phyloP scores from a whole-genome alignment of 2,113 vertebrate genomes.

The Jaculus jaculus region DNA sequence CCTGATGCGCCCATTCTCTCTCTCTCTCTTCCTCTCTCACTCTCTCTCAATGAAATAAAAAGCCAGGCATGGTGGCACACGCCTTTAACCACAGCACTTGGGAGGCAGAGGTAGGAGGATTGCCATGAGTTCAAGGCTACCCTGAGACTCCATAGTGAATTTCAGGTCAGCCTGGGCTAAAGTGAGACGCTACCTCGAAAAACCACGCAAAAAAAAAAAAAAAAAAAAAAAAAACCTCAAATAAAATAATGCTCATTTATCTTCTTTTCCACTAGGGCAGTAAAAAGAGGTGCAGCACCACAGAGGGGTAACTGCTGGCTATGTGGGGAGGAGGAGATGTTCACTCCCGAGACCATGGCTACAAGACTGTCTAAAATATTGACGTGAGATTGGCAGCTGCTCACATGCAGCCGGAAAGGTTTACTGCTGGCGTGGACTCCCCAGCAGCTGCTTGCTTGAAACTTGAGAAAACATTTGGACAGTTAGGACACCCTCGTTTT shows the following conservation, averaged over 20 bases:
- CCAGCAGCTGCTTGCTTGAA: constrained; percentile 75
- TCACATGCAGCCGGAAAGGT: constrained; percentile 75
- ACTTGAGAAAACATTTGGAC: constrained; percentile 80
- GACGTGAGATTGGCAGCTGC: constrained; percentile 77
- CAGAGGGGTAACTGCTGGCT: constrained; percentile 13
- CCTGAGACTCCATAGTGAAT: too few relatives aligned
- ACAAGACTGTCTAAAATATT: constrained; percentile 75
- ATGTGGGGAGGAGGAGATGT: neutral
- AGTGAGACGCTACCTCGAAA: too few relatives aligned
- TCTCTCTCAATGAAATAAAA: too few relatives aligned
- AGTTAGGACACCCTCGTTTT: constrained; percentile 73
- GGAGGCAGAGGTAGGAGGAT: too few relatives aligned
- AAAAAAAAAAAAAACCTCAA: too few relatives aligned
- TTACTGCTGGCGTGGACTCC: constrained; percentile 72
- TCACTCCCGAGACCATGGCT: constrained; percentile 59
- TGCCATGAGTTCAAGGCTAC: too few relatives aligned
- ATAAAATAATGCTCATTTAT: neutral
- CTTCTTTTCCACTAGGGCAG: constrained; percentile 19
- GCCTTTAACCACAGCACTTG: too few relatives aligned
- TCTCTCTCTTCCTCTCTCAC: too few relatives aligned
- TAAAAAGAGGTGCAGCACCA: neutral
- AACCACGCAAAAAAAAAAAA: too few relatives aligned
- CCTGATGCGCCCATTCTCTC: too few relatives aligned
- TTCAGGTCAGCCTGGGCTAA: too few relatives aligned
- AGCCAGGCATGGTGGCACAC: too few relatives aligned